Conservation (phyloP, 2,113 vertebrate genomes). For the Pluvianellus socialis region DNA sequence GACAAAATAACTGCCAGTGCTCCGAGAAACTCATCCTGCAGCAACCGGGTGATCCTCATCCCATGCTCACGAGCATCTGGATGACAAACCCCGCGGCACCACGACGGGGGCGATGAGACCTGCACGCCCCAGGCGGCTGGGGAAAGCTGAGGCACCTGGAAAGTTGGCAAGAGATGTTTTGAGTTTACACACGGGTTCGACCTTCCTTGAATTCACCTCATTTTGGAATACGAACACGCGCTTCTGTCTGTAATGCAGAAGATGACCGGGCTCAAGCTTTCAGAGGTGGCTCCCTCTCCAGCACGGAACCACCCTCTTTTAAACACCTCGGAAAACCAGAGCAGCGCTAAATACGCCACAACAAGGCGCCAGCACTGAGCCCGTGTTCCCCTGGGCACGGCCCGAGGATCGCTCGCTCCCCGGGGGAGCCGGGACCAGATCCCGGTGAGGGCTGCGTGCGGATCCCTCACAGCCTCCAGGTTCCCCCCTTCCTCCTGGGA, state of each 20-base stretch:
- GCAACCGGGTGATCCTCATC: not conserved
- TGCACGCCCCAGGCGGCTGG: rapidly evolving
- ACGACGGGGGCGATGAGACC: rapidly evolving
- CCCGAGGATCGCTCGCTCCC: not conserved
- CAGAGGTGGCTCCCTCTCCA: not conserved
- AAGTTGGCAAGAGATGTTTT: not conserved
- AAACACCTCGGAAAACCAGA: not conserved
- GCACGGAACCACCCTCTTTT: not conserved
- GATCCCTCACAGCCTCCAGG: not conserved
- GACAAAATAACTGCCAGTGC: not conserved
- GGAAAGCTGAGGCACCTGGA: not conserved
- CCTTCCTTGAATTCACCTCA: not conserved
- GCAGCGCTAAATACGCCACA: not conserved
- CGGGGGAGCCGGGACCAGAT: too few relatives aligned
- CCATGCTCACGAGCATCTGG: not conserved
- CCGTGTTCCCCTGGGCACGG: too few relatives aligned
- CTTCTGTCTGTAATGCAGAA: rapidly evolving
- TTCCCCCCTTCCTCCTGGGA: not conserved
- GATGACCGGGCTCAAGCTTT: not conserved
- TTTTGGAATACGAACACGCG: rapidly evolving
- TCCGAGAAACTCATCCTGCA: not conserved
- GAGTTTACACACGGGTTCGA: rapidly evolving
- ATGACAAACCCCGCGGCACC: not conserved
- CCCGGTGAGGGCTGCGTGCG: not conserved
- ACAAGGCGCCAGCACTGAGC: not conserved